phyloP scores from a whole-genome alignment of 2,888 invertebrate genomes.

The Blastobasis adustella region DNA sequence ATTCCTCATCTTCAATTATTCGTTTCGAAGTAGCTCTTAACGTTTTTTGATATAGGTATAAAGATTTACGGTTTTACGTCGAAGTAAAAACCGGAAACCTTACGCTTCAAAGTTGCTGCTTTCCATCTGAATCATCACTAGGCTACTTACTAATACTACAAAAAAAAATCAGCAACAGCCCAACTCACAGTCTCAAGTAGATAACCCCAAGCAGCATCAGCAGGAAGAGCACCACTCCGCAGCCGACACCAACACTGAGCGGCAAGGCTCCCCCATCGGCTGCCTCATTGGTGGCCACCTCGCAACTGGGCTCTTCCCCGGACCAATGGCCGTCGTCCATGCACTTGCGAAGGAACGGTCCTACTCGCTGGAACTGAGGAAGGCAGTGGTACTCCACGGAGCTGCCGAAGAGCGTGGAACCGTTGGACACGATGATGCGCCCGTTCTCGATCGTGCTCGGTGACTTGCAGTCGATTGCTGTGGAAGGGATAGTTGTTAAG shows the following conservation, averaged over 20 bases:
- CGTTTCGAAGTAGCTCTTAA: no score
- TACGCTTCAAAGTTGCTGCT: background rate
- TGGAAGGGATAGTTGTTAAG: background rate
- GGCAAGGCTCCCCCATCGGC: conserved; percentile 83
- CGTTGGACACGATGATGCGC: conserved; percentile 88
- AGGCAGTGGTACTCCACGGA: conserved; percentile 93
- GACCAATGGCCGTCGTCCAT: conserved; percentile 90
- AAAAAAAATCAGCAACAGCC: conserved; percentile 78
- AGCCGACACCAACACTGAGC: conserved; percentile 88
- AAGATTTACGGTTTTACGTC: no score
- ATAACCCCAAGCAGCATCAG: conserved; percentile 85
- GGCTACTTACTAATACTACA: background rate
- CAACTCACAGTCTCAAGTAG: conserved; percentile 88
- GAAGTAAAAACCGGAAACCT: no score
- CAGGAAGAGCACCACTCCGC: conserved; percentile 86
- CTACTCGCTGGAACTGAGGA: conserved; percentile 87
- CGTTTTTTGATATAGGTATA: no score
- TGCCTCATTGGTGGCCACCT: conserved; percentile 80
- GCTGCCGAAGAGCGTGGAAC: conserved; percentile 87
- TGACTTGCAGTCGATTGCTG: conserved; percentile 89
- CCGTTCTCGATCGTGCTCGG: conserved; percentile 89
- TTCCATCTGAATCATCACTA: background rate
- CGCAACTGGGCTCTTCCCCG: conserved; percentile 89
- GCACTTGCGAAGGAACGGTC: conserved; percentile 88
- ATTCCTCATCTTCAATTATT: no score